Percentiles rank a stretch among this genome's conserved stretches.
Evolutionary conservation across 2,113 vertebrate genomes (phyloP).

Genomic region (Calypte anna): DNA sequence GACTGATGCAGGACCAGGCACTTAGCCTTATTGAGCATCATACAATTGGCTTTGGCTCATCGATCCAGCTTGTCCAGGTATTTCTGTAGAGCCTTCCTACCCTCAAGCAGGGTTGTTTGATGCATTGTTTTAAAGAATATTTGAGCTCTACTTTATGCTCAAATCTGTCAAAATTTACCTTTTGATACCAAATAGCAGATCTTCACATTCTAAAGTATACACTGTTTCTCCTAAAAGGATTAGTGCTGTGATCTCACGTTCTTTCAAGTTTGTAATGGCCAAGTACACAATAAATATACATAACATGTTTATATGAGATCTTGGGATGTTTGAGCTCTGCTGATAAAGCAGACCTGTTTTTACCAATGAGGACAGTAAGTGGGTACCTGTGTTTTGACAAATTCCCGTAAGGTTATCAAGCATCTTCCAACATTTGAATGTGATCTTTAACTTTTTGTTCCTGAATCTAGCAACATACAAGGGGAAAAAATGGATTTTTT

Average conservation of each 20-base stretch:
- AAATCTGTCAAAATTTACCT: background rate
- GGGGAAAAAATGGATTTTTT: background rate
- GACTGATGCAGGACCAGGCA: too few species aligned
- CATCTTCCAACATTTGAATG: background rate
- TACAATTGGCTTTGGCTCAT: too few species aligned
- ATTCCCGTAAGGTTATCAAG: background rate
- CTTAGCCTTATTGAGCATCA: too few species aligned
- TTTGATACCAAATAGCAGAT: background rate
- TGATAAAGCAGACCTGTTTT: background rate
- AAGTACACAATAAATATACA: background rate
- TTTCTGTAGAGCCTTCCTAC: too few species aligned
- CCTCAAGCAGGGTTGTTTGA: background rate
- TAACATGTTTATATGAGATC: background rate
- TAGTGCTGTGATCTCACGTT: background rate
- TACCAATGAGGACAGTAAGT: background rate
- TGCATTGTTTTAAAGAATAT: background rate
- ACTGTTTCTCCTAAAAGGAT: background rate
- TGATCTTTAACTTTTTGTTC: background rate
- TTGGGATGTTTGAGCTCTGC: background rate
- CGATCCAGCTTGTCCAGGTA: too few species aligned
- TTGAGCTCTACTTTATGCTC: background rate
- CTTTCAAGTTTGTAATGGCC: background rate
- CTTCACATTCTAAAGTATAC: background rate
- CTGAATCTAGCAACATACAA: background rate
- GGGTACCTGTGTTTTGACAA: background rate